Evolutionary conservation across 2,888 invertebrate species (phyloP).

Genomic region (Yponomeuta plumbellus): DNA sequence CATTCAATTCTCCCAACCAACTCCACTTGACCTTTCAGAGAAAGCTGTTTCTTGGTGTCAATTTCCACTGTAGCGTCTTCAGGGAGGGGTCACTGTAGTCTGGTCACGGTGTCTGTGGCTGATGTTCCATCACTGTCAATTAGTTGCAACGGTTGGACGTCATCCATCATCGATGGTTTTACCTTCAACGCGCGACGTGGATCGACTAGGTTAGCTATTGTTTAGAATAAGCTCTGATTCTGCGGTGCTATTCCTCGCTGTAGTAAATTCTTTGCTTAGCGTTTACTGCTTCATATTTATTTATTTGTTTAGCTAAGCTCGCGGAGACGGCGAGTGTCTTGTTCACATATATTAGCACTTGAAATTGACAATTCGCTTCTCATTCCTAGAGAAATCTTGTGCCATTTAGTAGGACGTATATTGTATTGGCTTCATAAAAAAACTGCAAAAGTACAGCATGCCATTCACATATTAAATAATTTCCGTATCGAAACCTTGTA

Average conservation of each 20-base stretch:
- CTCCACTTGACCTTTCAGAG: neutral
- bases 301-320: too few species aligned
- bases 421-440: too few species aligned
- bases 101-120: slow-evolving; percentile 29
- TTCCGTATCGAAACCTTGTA: too few species aligned
- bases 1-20: slow-evolving; percentile 4
- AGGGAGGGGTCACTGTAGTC: slow-evolving; percentile 2
- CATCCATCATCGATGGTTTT: slow-evolving; percentile 58
- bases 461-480: too few species aligned
- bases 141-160: slow-evolving; percentile 65
- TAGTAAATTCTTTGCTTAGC: too few species aligned
- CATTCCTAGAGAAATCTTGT: too few species aligned
- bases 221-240: slow-evolving; percentile 35
- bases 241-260: neutral
- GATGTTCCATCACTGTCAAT: slow-evolving; percentile 75
- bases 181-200: neutral
- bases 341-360: too few species aligned
- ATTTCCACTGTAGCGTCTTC: slow-evolving; percentile 1
- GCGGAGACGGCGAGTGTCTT: too few species aligned
- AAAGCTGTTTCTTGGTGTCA: neutral
- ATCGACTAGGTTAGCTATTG: slow-evolving; percentile 28
- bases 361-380: too few species aligned
- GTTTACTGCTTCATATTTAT: too few species aligned
- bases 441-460: too few species aligned
- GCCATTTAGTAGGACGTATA: too few species aligned